These are phyloP conservation scores for Spea multiplicata DNA, from an alignment of 2,113 vertebrate genomes.

Conservation along the genomic window DNA sequence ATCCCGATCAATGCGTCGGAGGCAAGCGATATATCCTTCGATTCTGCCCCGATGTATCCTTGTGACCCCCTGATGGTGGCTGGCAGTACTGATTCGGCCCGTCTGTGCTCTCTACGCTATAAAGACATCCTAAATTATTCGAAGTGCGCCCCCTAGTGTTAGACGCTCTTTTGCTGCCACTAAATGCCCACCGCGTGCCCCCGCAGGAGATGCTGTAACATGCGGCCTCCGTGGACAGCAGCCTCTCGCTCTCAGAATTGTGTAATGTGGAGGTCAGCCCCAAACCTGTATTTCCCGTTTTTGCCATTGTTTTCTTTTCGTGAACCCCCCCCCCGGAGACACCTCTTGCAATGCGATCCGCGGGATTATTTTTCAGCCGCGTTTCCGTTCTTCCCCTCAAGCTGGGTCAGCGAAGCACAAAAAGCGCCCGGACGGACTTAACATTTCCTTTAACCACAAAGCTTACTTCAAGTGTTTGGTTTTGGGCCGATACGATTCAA, in stretches of 20 bases:
- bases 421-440: background rate
- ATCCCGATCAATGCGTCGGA: too few species aligned
- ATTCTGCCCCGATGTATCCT: too few species aligned
- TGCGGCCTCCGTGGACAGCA: too few species aligned
- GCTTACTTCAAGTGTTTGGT: conserved; percentile 24
- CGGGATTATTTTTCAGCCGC: conserved; percentile 6
- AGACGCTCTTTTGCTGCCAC: too few species aligned
- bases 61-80: too few species aligned
- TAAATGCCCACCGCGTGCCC: too few species aligned
- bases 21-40: too few species aligned
- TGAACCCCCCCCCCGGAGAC: conserved; percentile 8
- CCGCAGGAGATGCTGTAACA: too few species aligned
- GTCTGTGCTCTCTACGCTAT: too few species aligned
- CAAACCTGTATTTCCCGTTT: conserved; percentile 42
- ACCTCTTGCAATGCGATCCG: conserved; percentile 12
- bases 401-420: background rate
- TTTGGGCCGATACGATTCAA: conserved; percentile 20
- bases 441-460: background rate
- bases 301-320: background rate
- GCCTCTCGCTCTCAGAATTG: background rate
- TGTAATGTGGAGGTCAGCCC: conserved; percentile 15
- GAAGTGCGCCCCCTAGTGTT: too few species aligned
- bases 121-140: too few species aligned
- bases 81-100: too few species aligned
- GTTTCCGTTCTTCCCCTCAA: background rate